Base-by-base conservation (phyloP, 1,140 invertebrate genomes). In the Mycetomoellerius zeteki region DNA sequence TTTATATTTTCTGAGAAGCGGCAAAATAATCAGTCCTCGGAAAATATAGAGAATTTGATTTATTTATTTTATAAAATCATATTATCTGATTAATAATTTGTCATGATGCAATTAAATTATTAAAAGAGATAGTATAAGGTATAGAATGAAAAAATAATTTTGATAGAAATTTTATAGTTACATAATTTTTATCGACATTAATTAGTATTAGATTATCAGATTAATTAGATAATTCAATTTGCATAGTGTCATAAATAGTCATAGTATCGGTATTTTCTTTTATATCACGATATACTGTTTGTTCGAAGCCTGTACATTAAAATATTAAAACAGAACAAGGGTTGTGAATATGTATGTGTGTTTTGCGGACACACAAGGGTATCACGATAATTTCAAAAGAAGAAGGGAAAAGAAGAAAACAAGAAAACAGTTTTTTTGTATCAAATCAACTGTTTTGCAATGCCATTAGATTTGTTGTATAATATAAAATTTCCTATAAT, bases 211-310 rank as follows among this genome's bases (percentile, higher is more conserved):
- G 6, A 56, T 67, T 62, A 58, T 72, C 58, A 12, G 6, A 56
- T 67, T 54, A 67, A 58, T 72, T 72, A 7, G 6, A 56, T 67
- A 67, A 67, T 67, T 14, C 47, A 69, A 30, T 54, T 71, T 71
- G 62, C 19, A 37, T 52, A 52, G 16, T 37, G 4, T 69, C 30
- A 16, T 56, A 21, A 27, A 7, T 56, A 27, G 12, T 81, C 5
- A 21, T 30, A 72, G 30, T 54, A 54, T 54, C 7, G 27, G 2
- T 50, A 65, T 78, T 5, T 47, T 62, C 27, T 52, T n/a, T 69
- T 16, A 58, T n/a, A 12, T 19, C 14, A 24, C 14, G 16, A 30
- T 43, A 78, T n/a, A 30, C n/a, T 24, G 27, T 80, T 64, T 37
- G 12, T 67, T 54, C 7, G 19, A 52, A 67, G 4, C 8, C 16